These are phyloP conservation scores for Rhizomys pruinosus DNA, from an alignment of 2,113 vertebrate species.

Conservation along the genomic window DNA sequence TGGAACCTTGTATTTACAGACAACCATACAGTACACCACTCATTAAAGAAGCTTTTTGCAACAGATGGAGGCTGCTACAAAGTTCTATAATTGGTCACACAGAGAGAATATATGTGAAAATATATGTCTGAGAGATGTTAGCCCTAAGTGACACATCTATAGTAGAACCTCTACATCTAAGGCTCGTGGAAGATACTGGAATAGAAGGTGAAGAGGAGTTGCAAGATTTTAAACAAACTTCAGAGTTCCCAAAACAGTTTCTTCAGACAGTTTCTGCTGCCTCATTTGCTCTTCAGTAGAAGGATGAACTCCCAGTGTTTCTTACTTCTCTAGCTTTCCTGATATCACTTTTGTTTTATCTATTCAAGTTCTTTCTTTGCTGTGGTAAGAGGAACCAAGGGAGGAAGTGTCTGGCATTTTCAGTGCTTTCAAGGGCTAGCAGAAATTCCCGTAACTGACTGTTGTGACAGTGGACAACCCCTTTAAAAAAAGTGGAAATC, in stretches of 20 bases:
- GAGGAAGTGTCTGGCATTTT: not conserved
- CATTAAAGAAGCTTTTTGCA: no score
- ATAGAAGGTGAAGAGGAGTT: not conserved
- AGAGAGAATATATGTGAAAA: no score
- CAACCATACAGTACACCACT: no score
- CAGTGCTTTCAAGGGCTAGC: not conserved
- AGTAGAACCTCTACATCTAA: no score
- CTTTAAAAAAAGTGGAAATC: not conserved
- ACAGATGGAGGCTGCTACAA: no score
- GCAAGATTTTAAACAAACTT: not conserved
- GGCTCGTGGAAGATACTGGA: no score
- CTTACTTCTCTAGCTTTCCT: not conserved
- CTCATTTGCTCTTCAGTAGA: not conserved
- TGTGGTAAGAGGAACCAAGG: conserved; percentile 8
- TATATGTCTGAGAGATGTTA: no score
- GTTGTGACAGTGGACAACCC: not conserved
- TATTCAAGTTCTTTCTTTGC: conserved; percentile 3
- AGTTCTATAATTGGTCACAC: no score
- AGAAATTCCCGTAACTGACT: not conserved
- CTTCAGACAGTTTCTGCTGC: not conserved
- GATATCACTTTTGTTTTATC: not conserved
- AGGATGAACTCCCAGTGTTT: not conserved
- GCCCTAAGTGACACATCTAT: no score
- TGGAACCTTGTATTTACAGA: no score
- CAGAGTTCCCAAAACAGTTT: not conserved